These are phyloP conservation scores for Stictonetta naevosa DNA, from an alignment of 2,113 vertebrate species.

Conservation along the genomic window DNA sequence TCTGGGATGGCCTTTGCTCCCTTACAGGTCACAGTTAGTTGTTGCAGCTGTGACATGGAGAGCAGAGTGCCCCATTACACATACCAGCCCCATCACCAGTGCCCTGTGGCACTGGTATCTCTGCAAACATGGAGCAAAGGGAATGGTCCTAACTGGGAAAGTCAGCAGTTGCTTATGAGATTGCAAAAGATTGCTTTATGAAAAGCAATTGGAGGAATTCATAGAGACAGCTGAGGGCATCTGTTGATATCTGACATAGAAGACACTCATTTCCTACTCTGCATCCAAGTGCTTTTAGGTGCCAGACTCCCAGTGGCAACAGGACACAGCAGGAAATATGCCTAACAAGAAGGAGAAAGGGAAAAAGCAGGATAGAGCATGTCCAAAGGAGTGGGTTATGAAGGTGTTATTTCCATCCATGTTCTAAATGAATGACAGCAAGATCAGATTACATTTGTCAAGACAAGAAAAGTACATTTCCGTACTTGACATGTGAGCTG, in stretches of 20 bases:
- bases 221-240: not conserved
- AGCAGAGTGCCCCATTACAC: not conserved
- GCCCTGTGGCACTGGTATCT: fast-evolving
- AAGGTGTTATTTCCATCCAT: not conserved
- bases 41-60: not conserved
- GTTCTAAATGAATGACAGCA: not conserved
- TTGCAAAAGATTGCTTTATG: too few species aligned
- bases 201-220: not conserved
- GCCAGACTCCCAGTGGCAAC: not conserved
- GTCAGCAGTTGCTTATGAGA: fast-evolving
- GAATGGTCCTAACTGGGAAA: not conserved
- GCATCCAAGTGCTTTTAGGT: not conserved
- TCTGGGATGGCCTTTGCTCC: not conserved
- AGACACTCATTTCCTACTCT: not conserved
- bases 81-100: not conserved
- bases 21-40: fast-evolving
- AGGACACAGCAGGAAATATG: not conserved
- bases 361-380: not conserved
- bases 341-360: not conserved
- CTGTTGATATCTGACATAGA: not conserved
- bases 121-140: not conserved
- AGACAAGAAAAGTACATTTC: not conserved
- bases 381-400: not conserved
- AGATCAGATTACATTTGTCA: not conserved
- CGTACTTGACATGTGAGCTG: fast-evolving